Percentiles rank a stretch among this genome's conserved stretches.
Evolutionary conservation across 2,797 vertebrate genomes (phyloP).

Genomic region (Sparidentex hasta): DNA sequence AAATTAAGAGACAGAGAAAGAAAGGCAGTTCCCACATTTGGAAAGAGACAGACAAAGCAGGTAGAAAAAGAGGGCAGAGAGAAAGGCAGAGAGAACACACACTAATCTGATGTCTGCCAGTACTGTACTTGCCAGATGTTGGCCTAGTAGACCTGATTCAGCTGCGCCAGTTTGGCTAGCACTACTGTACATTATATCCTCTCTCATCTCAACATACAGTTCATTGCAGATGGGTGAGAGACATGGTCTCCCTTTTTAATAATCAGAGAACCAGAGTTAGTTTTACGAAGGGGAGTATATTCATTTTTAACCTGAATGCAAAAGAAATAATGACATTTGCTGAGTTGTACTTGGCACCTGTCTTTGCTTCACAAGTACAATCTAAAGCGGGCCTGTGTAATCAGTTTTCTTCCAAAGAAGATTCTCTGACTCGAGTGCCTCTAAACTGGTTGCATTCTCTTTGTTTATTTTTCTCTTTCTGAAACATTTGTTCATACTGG

Average conservation of each 20-base stretch:
- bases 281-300: neutral
- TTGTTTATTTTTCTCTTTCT: slow-evolving; percentile 10
- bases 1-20: slow-evolving; percentile 52
- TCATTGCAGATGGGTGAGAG: slow-evolving; percentile 19
- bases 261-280: neutral
- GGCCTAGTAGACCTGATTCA: slow-evolving; percentile 49
- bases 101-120: slow-evolving; percentile 67
- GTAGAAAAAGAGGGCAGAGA: slow-evolving; percentile 56
- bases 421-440: neutral
- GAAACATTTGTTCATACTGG: neutral
- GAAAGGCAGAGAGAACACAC: slow-evolving; percentile 41
- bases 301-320: neutral
- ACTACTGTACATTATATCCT: slow-evolving; percentile 27
- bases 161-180: slow-evolving; percentile 40
- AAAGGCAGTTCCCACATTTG: slow-evolving; percentile 23
- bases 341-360: neutral
- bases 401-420: neutral
- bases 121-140: slow-evolving; percentile 74
- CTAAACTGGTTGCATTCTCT: neutral
- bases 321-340: neutral
- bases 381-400: neutral
- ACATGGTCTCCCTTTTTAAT: slow-evolving; percentile 7
- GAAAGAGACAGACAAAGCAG: slow-evolving; percentile 41
- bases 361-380: neutral
- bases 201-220: slow-evolving; percentile 20